Evolutionary conservation across 2,113 vertebrate species (phyloP).

Genomic region (Sardina pilchardus): DNA sequence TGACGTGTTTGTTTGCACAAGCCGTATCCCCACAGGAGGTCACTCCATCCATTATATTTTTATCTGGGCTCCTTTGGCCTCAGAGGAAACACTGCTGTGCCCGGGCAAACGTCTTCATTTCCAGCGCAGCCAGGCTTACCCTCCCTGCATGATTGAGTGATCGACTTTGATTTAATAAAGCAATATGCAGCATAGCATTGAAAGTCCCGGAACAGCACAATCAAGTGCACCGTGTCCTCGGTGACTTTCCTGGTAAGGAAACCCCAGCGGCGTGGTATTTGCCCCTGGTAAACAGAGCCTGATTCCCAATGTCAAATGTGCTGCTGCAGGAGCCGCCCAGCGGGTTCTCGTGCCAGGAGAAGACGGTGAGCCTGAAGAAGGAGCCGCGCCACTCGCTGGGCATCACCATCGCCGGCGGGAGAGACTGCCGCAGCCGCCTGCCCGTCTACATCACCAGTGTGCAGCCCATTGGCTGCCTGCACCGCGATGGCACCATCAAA

Average conservation of each 20-base stretch:
- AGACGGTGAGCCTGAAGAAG: slow-evolving; percentile 85
- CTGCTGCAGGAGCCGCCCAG: slow-evolving; percentile 55
- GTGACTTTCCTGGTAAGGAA: neutral
- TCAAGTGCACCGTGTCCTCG: neutral
- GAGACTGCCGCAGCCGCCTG: slow-evolving; percentile 83
- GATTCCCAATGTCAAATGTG: neutral
- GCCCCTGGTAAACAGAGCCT: neutral
- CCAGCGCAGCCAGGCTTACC: neutral
- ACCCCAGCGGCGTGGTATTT: neutral
- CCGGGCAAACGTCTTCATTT: neutral
- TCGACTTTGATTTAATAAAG: neutral
- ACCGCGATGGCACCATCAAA: slow-evolving; percentile 86
- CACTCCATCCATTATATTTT: neutral
- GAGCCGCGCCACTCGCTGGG: slow-evolving; percentile 86
- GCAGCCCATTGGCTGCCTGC: slow-evolving; percentile 88
- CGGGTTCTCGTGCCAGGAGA: slow-evolving; percentile 82
- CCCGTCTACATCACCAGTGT: slow-evolving; percentile 90
- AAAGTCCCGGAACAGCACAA: neutral
- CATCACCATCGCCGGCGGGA: slow-evolving; percentile 89
- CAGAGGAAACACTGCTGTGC: neutral
- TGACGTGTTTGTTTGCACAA: slow-evolving; percentile 18
- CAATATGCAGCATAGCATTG: neutral
- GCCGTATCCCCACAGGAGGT: neutral
- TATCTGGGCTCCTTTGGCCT: neutral
- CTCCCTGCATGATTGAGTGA: neutral